Evolutionary conservation across 2,113 vertebrate species (phyloP).

Genomic region (Notechis scutatus): DNA sequence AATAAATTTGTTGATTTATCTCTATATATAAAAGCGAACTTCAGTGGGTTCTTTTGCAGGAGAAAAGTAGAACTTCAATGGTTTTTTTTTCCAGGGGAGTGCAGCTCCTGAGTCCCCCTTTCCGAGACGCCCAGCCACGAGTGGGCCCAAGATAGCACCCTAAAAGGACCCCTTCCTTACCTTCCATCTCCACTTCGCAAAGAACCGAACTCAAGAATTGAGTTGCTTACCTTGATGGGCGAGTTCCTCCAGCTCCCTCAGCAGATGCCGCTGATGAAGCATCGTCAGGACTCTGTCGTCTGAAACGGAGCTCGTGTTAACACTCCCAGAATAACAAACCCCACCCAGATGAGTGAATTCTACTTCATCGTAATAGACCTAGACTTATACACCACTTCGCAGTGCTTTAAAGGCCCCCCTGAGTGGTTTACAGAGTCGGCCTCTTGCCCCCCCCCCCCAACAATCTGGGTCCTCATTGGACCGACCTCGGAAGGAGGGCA

Average conservation of each 20-base stretch:
- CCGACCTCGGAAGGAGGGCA: too few species aligned
- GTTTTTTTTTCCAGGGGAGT: neutral
- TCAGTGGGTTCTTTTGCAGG: too few species aligned
- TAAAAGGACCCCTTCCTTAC: neutral
- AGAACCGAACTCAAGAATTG: neutral
- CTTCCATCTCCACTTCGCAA: neutral
- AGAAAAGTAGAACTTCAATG: neutral
- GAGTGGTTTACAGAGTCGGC: too few species aligned
- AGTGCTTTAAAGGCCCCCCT: too few species aligned
- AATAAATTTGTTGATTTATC: too few species aligned
- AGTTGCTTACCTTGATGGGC: conserved; percentile 65
- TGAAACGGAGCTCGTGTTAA: conserved; percentile 33
- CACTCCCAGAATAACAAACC: neutral
- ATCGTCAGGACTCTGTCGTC: conserved; percentile 67
- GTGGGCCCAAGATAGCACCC: neutral
- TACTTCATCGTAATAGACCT: neutral
- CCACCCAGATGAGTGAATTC: neutral
- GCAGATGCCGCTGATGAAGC: conserved; percentile 72
- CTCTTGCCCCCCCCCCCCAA: too few species aligned
- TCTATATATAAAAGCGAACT: too few species aligned
- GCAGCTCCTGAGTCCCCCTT: neutral
- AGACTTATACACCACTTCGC: too few species aligned
- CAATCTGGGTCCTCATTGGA: too few species aligned
- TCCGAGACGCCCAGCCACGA: neutral
- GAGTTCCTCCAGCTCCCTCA: conserved; percentile 75